A percentile compares a stretch with the other conserved stretches of the same genome.
Conservation (phyloP, 1,140 invertebrate species). For the Drosophila punjabiensis region DNA sequence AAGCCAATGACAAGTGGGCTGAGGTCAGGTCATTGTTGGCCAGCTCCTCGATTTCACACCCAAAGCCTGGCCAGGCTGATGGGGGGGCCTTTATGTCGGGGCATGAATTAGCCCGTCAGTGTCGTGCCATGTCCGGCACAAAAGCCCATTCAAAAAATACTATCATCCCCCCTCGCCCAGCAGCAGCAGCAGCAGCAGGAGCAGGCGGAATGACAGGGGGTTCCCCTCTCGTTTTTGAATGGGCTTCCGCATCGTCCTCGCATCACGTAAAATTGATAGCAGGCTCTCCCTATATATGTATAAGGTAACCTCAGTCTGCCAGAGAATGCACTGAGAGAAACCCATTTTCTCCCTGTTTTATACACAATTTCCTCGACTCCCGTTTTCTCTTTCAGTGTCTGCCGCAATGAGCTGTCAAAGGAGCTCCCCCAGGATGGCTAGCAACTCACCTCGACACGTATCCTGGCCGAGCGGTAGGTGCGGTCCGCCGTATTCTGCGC, state of each 20-base stretch:
- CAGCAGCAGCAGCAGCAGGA: no score
- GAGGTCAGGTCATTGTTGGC: constrained; percentile 27
- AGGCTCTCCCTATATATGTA: constrained; percentile 53
- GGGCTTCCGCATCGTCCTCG: constrained; percentile 31
- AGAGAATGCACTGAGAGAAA: constrained; percentile 14
- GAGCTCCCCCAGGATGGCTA: not conserved
- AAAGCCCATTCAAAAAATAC: constrained; percentile 58
- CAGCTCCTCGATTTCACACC: constrained; percentile 34
- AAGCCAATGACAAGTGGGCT: constrained; percentile 44
- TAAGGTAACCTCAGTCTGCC: constrained; percentile 30
- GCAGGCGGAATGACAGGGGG: not conserved
- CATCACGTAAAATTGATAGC: constrained; percentile 76
- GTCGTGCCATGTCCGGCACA: constrained; percentile 59
- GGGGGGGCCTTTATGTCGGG: constrained; percentile 41
- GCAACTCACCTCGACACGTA: constrained; percentile 88
- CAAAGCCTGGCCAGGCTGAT: not conserved
- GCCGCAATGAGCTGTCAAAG: constrained; percentile 21
- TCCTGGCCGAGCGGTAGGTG: constrained; percentile 89
- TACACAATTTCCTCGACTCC: no score
- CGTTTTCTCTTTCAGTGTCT: not conserved
- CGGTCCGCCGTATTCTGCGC: constrained; percentile 90
- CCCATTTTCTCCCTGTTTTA: not conserved
- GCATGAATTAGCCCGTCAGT: constrained; percentile 74
- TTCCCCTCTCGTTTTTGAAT: constrained; percentile 4
- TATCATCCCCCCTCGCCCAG: not conserved